A percentile compares a stretch with the other conserved stretches of the same genome.
Conservation (phyloP, 2,113 vertebrate species). For the Ptilonorhynchus violaceus region DNA sequence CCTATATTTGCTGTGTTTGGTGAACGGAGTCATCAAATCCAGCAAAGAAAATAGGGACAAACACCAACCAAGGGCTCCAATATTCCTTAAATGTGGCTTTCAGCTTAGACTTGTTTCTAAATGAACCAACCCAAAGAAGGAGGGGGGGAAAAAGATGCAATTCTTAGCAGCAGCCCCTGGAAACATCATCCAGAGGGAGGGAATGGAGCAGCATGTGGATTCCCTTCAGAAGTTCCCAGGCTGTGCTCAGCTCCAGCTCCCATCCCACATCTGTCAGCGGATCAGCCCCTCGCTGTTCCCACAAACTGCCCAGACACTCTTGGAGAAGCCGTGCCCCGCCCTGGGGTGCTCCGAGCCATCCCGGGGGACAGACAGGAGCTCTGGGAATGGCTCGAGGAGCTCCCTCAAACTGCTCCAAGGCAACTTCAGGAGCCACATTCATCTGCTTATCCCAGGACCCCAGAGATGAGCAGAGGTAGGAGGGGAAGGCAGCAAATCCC, state of each 20-base stretch:
- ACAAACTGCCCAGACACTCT: not conserved
- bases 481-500: not conserved
- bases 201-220: not conserved
- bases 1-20: not conserved
- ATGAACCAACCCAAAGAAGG: not conserved
- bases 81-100: not conserved
- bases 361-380: not conserved
- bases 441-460: not conserved
- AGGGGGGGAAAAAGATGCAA: not conserved
- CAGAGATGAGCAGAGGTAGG: not conserved
- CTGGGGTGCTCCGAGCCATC: not conserved
- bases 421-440: not conserved
- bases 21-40: not conserved
- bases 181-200: not conserved
- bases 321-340: fast-evolving
- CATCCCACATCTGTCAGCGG: not conserved
- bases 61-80: not conserved
- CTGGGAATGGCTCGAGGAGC: not conserved
- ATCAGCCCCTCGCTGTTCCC: not conserved
- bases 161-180: not conserved
- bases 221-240: not conserved
- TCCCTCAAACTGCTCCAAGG: not conserved
- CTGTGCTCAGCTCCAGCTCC: not conserved
- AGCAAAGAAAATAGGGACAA: not conserved
- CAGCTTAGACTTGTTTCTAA: not conserved